Conservation (phyloP, 2,113 vertebrate genomes). For the Elephantulus edwardii region DNA sequence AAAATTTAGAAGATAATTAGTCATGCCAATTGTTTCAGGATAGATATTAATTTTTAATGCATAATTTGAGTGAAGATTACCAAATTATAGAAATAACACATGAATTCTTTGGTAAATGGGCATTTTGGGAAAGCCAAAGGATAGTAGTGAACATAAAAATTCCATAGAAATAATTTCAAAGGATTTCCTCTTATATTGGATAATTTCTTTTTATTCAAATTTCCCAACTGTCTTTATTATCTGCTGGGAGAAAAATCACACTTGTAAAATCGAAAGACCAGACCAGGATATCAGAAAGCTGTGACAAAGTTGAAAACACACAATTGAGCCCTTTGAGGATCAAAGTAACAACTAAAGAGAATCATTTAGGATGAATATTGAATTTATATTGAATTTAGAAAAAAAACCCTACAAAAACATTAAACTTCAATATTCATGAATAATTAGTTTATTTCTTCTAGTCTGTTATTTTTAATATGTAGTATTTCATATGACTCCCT, state of each 20-base stretch:
- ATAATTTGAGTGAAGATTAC: slow-evolving; percentile 70
- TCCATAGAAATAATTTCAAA: slow-evolving; percentile 44
- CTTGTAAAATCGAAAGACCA: background rate
- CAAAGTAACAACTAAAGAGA: background rate
- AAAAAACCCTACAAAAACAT: background rate
- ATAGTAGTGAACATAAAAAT: slow-evolving; percentile 56
- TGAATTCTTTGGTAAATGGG: slow-evolving; percentile 54
- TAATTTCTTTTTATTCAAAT: slow-evolving; percentile 39
- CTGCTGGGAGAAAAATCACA: background rate
- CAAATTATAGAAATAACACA: slow-evolving; percentile 67
- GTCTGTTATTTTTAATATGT: background rate
- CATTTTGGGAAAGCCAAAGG: slow-evolving; percentile 59
- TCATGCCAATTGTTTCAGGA: slow-evolving; percentile 68
- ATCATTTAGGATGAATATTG: background rate
- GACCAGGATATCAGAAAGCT: background rate
- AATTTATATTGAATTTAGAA: background rate
- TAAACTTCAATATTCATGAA: background rate
- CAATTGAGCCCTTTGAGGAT: background rate
- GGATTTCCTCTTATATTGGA: background rate
- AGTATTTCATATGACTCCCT: too few relatives aligned
- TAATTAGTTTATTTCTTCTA: background rate
- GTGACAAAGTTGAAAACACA: background rate
- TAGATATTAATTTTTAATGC: slow-evolving; percentile 70
- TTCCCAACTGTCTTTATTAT: slow-evolving; percentile 37
- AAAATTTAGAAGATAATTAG: slow-evolving; percentile 71